Evolutionary conservation across 2,888 invertebrate species (phyloP).

Genomic region (Muscina levida): DNA sequence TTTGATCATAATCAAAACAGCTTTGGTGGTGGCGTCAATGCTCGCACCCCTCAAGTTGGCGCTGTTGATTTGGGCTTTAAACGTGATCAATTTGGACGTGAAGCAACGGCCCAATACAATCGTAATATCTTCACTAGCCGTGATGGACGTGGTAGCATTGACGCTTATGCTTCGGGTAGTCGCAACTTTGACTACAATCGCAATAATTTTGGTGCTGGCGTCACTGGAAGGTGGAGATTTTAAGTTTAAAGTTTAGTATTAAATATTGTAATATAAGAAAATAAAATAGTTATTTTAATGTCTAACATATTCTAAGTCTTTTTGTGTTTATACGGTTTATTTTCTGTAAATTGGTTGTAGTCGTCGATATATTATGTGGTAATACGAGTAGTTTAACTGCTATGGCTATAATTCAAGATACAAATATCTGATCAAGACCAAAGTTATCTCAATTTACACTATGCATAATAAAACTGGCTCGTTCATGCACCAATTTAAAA

Average conservation of each 20-base stretch:
- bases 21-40: conserved; percentile 62
- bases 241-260: conserved; percentile 40
- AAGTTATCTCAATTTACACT: no score
- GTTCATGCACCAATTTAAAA: no score
- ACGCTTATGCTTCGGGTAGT: conserved; percentile 54
- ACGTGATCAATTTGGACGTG: conserved; percentile 17
- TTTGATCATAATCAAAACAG: conserved; percentile 38
- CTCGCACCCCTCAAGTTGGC: conserved; percentile 37
- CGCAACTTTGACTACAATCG: conserved; percentile 41
- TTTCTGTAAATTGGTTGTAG: conserved; percentile 3
- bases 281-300: neutral
- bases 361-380: conserved; percentile 12
- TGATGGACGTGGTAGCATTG: conserved; percentile 47
- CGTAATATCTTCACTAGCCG: conserved; percentile 46
- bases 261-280: neutral
- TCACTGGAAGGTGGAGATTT: conserved; percentile 67
- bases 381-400: neutral
- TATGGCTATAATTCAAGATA: no score
- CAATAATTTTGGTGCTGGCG: conserved; percentile 47
- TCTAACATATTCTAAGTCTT: no score
- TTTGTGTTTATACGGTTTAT: no score
- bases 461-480: no score
- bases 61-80: conserved; percentile 15
- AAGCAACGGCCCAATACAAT: conserved; percentile 50
- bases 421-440: no score